A percentile compares a stretch with the other conserved stretches of the same genome.
Evolutionary conservation across 2,797 vertebrate species (phyloP).

Genomic region (Lutra lutra): DNA sequence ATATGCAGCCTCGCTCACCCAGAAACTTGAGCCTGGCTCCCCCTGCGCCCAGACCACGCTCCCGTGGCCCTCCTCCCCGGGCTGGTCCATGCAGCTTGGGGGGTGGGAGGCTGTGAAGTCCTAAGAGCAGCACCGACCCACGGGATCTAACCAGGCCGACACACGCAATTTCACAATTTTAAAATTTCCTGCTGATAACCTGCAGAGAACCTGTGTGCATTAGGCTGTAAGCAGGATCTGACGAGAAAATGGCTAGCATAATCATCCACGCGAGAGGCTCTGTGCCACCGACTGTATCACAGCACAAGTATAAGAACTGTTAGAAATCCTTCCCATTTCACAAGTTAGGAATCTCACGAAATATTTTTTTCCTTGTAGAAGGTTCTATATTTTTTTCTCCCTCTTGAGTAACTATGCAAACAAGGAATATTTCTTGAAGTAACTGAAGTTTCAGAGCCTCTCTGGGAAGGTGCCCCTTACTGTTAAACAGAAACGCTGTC

Average conservation of each 20-base stretch:
- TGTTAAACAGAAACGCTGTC: background rate
- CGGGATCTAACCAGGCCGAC: background rate
- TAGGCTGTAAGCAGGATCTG: background rate
- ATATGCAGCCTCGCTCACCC: background rate
- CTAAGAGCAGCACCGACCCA: background rate
- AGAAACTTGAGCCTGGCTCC: background rate
- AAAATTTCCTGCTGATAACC: conserved; percentile 39
- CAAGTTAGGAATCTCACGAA: background rate
- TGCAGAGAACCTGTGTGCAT: background rate
- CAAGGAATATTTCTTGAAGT: conserved; percentile 42
- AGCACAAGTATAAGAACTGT: background rate
- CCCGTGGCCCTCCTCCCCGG: background rate
- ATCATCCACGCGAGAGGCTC: background rate
- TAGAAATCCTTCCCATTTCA: background rate
- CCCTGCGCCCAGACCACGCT: background rate
- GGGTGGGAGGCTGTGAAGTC: background rate
- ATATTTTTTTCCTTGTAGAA: background rate
- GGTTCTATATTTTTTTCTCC: background rate
- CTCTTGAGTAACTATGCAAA: conserved; percentile 12
- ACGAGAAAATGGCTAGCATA: background rate
- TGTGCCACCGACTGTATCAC: background rate
- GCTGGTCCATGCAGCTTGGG: background rate
- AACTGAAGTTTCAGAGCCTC: background rate
- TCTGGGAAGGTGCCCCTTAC: background rate
- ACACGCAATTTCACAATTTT: background rate